A percentile compares a stretch with the other conserved stretches of the same genome.
phyloP scores from a whole-genome alignment of 2,113 vertebrate genomes.

The Xyliphius kryptos region DNA sequence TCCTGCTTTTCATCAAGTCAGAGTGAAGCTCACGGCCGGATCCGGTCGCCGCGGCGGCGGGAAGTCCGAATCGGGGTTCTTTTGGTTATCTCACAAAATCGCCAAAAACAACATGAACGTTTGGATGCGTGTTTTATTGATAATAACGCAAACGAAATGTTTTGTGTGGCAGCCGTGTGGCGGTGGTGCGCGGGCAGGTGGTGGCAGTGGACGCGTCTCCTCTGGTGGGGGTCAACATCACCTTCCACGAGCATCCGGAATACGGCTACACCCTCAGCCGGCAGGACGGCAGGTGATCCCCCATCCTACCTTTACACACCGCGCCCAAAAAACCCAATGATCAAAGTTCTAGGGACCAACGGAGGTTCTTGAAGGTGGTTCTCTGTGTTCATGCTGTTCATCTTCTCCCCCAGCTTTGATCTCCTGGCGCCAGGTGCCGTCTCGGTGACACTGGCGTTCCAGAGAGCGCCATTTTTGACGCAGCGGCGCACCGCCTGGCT shows the following conservation, averaged over 20 bases:
- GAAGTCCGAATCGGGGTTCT: too few relatives aligned
- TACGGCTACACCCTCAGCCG: constrained; percentile 92
- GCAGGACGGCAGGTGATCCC: constrained; percentile 83
- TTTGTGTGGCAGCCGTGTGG: constrained; percentile 68
- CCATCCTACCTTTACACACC: too few relatives aligned
- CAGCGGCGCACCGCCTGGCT: constrained; percentile 89
- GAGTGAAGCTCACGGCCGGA: too few relatives aligned
- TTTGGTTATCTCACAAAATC: too few relatives aligned
- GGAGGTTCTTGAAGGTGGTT: too few relatives aligned
- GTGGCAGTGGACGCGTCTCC: constrained; percentile 80
- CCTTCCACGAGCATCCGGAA: constrained; percentile 84
- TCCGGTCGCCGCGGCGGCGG: too few relatives aligned
- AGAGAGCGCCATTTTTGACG: constrained; percentile 85
- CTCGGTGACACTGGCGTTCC: constrained; percentile 85
- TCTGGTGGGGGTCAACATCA: constrained; percentile 91
- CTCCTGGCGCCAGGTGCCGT: constrained; percentile 86
- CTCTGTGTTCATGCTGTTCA: not conserved
- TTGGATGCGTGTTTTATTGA: not conserved
- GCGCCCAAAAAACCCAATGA: too few relatives aligned
- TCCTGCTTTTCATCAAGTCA: not conserved
- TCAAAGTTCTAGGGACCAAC: too few relatives aligned
- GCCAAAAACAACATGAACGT: too few relatives aligned
- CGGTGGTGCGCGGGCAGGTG: constrained; percentile 85
- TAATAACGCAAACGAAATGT: not conserved
- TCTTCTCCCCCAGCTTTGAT: constrained; percentile 78